Evolutionary conservation across 2,888 invertebrate genomes (phyloP), one percentile per base, ranked within the genome.

Genomic region (Thymelicus acteon): DNA sequence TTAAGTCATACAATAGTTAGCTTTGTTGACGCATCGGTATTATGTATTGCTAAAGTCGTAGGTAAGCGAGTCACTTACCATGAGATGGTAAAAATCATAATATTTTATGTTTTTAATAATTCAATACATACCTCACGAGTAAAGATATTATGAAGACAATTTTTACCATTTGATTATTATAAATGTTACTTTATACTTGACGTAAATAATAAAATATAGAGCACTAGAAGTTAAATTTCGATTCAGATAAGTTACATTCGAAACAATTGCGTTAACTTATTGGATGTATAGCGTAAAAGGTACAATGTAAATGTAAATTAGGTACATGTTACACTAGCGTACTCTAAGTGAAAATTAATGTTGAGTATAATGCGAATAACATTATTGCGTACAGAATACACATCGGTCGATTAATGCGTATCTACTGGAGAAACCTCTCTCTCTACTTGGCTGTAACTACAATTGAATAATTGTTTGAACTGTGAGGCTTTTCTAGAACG

Each of bases 241-340:
- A 52, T 52, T 52, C 15, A 7, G 8, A 52, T 52, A 15, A 31
- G 58, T 13, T n/a, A 70, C 49, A 47, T 47, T 48, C 13, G 54
- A 72, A 67, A 70, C 69, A 70, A 70, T 70, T 49, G 63, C 39
- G 63, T 70, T 70, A 70, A 70, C 63, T 63, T 64, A 70, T 70
- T 60, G 69, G 49, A 24, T 60, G 63, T 70, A 49, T 63, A 70
- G 63, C 69, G 69, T 70, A 64, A 70, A 64, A 70, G 63, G 40
- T 70, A 70, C 69, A 70, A 64, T 64, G 69, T 70, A 64, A 70
- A 70, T 70, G 69, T 70, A 70, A 70, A 70, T 70, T 58, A 60
- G 63, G 48, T 64, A 64, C 69, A 70, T 44, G 69, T 48, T 69
- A 69, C 69, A 69, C 69, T 49, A 69, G 63, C 58, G 68, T 63